These are phyloP conservation scores for Acanthococcus lagerstroemiae DNA, from an alignment of 2,888 invertebrate genomes.

Conservation along the genomic window DNA sequence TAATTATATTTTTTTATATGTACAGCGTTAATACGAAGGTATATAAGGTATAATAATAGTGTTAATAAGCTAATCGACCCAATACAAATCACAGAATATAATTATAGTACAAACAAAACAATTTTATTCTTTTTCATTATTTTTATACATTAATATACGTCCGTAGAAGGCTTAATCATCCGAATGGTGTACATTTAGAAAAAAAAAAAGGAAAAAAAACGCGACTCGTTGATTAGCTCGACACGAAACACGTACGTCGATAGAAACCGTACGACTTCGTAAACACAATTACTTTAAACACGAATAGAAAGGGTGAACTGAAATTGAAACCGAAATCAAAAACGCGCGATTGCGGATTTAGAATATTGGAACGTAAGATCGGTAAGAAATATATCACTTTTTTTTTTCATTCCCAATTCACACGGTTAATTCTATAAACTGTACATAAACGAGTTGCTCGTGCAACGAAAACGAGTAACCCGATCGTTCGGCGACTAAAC, in stretches of 20 bases:
- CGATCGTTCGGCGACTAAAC: too few relatives aligned
- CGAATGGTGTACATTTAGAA: too few relatives aligned
- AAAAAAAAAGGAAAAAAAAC: too few relatives aligned
- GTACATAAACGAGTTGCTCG: too few relatives aligned
- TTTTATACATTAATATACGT: neutral
- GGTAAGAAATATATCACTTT: neutral
- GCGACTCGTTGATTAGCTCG: too few relatives aligned
- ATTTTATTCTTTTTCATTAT: constrained; percentile 1
- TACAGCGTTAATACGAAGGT: constrained; percentile 30
- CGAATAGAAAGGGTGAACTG: neutral
- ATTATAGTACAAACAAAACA: constrained; percentile 19
- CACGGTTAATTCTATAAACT: too few relatives aligned
- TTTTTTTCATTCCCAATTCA: too few relatives aligned
- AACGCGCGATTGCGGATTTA: neutral
- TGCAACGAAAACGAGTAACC: too few relatives aligned
- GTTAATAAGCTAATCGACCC: constrained; percentile 30
- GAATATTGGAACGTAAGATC: neutral
- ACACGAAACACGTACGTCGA: too few relatives aligned
- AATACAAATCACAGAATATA: constrained; percentile 29
- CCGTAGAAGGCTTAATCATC: too few relatives aligned
- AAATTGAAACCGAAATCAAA: neutral
- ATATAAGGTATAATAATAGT: constrained; percentile 26
- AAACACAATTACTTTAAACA: neutral
- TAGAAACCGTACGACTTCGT: too few relatives aligned
- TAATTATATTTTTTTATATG: constrained; percentile 17